A percentile compares a stretch with the other conserved stretches of the same genome.
Conservation (phyloP, 1,140 invertebrate species). For the Oryctes rhinoceros region DNA sequence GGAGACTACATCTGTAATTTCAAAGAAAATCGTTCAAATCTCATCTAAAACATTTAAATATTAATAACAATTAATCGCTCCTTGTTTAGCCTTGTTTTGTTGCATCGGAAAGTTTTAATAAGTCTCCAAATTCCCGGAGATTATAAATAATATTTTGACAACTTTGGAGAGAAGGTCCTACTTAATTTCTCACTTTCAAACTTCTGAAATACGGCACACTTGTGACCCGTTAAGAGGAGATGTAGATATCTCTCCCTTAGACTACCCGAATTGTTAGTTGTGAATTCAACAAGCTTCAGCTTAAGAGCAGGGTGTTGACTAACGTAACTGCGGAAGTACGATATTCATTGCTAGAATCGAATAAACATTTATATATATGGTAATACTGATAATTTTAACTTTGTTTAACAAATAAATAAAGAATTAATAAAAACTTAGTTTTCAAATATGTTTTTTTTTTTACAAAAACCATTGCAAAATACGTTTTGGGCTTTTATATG, state of each 20-base stretch:
- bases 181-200: slow-evolving; percentile 1
- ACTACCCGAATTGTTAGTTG: too few species aligned
- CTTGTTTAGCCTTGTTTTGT: not conserved
- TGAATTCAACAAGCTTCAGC: too few species aligned
- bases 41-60: not conserved
- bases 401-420: too few species aligned
- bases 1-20: slow-evolving; percentile 79
- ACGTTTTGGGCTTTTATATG: too few species aligned
- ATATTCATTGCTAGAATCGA: too few species aligned
- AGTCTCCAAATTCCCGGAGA: not conserved
- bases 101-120: not conserved
- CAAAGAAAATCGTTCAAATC: slow-evolving; percentile 26
- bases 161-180: not conserved
- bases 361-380: too few species aligned
- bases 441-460: too few species aligned
- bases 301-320: too few species aligned
- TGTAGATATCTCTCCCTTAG: not conserved
- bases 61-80: not conserved
- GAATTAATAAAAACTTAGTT: too few species aligned
- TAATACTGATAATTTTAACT: too few species aligned
- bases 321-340: too few species aligned
- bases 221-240: not conserved
- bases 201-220: slow-evolving; percentile 6
- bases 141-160: not conserved
- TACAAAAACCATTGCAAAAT: too few species aligned